Base-by-base conservation (phyloP, 2,113 vertebrate genomes). In the Marcusenius ussheri region DNA sequence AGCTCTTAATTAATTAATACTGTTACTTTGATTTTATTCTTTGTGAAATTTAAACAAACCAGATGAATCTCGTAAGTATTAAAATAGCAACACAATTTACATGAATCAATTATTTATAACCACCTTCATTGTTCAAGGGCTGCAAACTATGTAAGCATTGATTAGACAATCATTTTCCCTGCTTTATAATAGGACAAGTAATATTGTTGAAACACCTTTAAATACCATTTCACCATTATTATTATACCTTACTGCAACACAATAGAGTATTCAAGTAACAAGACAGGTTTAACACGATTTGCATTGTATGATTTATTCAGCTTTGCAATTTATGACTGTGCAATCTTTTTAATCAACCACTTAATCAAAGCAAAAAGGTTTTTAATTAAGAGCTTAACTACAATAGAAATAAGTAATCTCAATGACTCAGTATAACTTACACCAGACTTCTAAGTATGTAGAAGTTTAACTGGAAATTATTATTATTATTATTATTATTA, bases 1-100 rank as follows among this genome's bases (percentile, higher is more conserved):
- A 45, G 83, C 83, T 84, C 42, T 84, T 84, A 84, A 84, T 45
- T 84, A 84, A 84, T 84, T 84, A 84, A 84, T 84, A 84, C 3
- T 84, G 39, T 46, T 46, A 24, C 83, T 84, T 84, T 84, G 42
- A 84, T 84, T 47, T 84, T 24, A 47, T 84, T 84, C 39, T 84
- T 84, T 47, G 24, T 84, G 83, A 84, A 84, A 84, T 46, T 84
- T 84, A 46, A 46, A 84, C 31, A 84, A 84, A 84, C 83, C 42
- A 84, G 35, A 24, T 46, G 35, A 84, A 45, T 46, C 42, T 84
- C 35, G 10, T n/a, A 84, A 47, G 21, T 84, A 84, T 84, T 84
- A n/a, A 45, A 84, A 47, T 84, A 84, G 42, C 19, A 47, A 84
- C 39, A 84, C 39, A n/a, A 84, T 47, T 47, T 84, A 84, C 21